Evolutionary conservation across 2,797 vertebrate genomes (phyloP), one percentile per base, ranked within the genome.

Genomic region (Poecilia gillii): DNA sequence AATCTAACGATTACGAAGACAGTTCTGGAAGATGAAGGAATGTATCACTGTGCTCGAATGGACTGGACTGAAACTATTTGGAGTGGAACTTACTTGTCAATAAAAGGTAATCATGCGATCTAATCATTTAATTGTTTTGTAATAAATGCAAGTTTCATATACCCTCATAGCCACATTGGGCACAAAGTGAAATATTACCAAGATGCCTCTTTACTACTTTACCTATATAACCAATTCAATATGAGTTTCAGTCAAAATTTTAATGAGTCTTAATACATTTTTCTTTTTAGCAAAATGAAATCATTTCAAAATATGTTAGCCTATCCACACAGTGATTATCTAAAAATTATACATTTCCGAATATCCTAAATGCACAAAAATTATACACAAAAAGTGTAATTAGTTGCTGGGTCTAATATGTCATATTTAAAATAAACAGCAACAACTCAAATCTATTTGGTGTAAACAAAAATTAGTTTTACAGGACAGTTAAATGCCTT

Each of bases 11-110:
- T 87, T 53, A 0, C 43, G 36, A 72, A 4, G 2, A 82, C 78
- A 13, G 33, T 18, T 6, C 6, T 28, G 55, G 64, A 81, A n/a
- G 81, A 88, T 36, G 78, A 85, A 25, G 86, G 74, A 59, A 62
- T 77, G 33, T 87, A 87, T 77, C 86, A 83, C 72, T 85, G 86
- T 47, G 59, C 0, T 31, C 0, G 28, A 4, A 0, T 0, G 0
- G 80, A 76, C 1, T 83, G 75, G 77, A 2, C 0, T 9, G 0
- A 0, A 0, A 2, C 6, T 28, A 51, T 11, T 16, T 84, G 78
- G 78, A 64, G 14, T 20, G 75, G 9, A 1, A 72, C 9, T 6
- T 81, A 72, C 72, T 64, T 84, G 31, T 72, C 11, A 18, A 1
- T 84, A 3, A 74, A 51, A 84, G 82, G 82, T 84, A 77, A 8